phyloP scores from a whole-genome alignment of 2,888 invertebrate genomes.

The Craniophora ligustri region DNA sequence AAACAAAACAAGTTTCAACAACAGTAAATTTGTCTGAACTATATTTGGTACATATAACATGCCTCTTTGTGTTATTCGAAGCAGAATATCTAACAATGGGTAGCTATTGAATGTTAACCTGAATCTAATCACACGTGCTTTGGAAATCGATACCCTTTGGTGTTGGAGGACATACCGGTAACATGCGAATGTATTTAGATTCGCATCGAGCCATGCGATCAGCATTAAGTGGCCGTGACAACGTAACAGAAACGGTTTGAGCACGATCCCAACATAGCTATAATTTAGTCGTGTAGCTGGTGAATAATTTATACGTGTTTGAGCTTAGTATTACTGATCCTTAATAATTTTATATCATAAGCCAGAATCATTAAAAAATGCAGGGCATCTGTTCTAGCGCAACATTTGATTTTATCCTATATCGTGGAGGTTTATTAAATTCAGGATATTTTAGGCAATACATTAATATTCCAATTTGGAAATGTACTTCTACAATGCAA shows the following conservation, averaged over 20 bases:
- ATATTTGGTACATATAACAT: too few species aligned
- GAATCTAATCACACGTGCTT: conserved; percentile 14
- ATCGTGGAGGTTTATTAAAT: too few species aligned
- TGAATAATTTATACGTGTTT: neutral
- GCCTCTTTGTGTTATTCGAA: too few species aligned
- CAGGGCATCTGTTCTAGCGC: neutral
- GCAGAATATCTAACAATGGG: neutral
- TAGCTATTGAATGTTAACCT: conserved; percentile 9
- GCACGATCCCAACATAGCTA: conserved; percentile 11
- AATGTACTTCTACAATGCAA: too few species aligned
- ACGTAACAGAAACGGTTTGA: conserved; percentile 31
- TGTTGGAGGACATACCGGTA: conserved; percentile 10
- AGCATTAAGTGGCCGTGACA: conserved; percentile 29
- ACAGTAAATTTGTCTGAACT: neutral
- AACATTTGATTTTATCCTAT: too few species aligned
- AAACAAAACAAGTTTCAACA: neutral
- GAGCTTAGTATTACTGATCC: neutral
- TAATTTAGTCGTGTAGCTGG: conserved; percentile 15
- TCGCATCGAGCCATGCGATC: conserved; percentile 24
- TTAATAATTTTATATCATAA: too few species aligned
- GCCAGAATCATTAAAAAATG: too few species aligned
- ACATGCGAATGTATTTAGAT: conserved; percentile 32
- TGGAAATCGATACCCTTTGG: conserved; percentile 44
- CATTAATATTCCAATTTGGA: too few species aligned
- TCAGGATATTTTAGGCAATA: too few species aligned